A percentile compares a stretch with the other conserved stretches of the same genome.
Conservation (phyloP, 2,888 invertebrate genomes). For the Cryptocephalus moraei region DNA sequence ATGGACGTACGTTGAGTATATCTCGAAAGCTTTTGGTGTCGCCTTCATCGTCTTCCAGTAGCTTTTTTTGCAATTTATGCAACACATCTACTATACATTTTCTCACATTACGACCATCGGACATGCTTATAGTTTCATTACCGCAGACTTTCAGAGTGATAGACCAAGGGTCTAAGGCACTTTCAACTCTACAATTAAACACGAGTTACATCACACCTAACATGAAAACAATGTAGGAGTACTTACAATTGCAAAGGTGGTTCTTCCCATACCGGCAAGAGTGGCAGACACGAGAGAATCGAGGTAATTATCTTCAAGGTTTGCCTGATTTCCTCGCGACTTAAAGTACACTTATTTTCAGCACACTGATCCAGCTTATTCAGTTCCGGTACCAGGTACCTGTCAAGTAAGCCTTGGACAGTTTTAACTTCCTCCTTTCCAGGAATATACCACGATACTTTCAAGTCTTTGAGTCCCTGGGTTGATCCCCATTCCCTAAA, state of each 20-base stretch:
- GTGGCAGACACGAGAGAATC: constrained; percentile 52
- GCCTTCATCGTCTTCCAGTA: constrained; percentile 60
- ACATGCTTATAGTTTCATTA: constrained; percentile 36
- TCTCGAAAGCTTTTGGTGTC: constrained; percentile 62
- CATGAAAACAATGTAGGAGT: constrained; percentile 1
- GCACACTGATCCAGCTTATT: constrained; percentile 48
- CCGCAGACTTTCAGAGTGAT: constrained; percentile 43
- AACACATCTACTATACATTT: constrained; percentile 50
- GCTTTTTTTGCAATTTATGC: constrained; percentile 50
- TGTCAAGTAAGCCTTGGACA: constrained; percentile 53
- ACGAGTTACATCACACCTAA: neutral
- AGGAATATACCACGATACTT: constrained; percentile 72
- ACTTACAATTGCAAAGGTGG: constrained; percentile 47
- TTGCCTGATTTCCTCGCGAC: constrained; percentile 57
- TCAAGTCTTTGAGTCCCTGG: constrained; percentile 51
- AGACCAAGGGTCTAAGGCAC: constrained; percentile 45
- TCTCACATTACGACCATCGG: constrained; percentile 62
- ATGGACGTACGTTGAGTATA: constrained; percentile 30
- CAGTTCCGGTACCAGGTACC: constrained; percentile 57
- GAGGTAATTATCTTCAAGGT: constrained; percentile 58
- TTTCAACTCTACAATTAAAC: constrained; percentile 42
- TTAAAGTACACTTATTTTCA: constrained; percentile 41
- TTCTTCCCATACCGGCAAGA: constrained; percentile 64
- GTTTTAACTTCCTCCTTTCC: constrained; percentile 55
- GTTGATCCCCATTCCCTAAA: constrained; percentile 70